Evolutionary conservation across 2,113 vertebrate species (phyloP), one percentile per base, ranked within the genome.

Genomic region (Chaetodon auriga): DNA sequence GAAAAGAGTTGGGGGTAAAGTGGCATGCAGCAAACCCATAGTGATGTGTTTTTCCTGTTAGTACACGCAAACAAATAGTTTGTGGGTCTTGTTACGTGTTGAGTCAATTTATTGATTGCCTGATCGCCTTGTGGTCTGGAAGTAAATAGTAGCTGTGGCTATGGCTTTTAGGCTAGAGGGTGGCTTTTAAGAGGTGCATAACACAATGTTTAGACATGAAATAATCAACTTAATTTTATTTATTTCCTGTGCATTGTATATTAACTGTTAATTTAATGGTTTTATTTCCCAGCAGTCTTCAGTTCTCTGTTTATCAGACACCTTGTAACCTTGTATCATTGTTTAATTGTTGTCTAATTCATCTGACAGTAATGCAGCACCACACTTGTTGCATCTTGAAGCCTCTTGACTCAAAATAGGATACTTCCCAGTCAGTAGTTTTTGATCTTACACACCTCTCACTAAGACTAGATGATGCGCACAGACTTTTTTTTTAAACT

Each of bases 191-290:
- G 14, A 48, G 7, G 6, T 7, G 41, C 58, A 49, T 51, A 25
- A 73, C 41, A 48, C 15, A 78, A 15, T 51, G 45, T 69, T 68
- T 38, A 38, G 43, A 46, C 8, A 36, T 54, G 25, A 18, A 73
- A n/a, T 49, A 23, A n/a, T 30, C 2, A 41, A 18, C 53, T 49
- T 51, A 1, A 54, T 68, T 6, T 13, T 49, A 45, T 69, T 69
- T 30, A 21, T 62, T 53, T 41, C 16, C 2, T 16, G 12, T 71
- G 4, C 43, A 13, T 23, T 45, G 12, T 54, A 25, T 13, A 12
- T 23, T 16, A n/a, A 76, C 36, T n/a, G 5, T 55, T 51, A 11
- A n/a, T 55, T 51, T 15, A n/a, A 19, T 5, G 30, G 35, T 16
- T 62, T 41, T 30, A 15, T 41, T 57, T 45, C 7, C 18, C 14